A percentile compares a stretch with the other conserved stretches of the same genome.
Conservation (phyloP, 2,888 invertebrate species). For the Hanleya hanleyi region DNA sequence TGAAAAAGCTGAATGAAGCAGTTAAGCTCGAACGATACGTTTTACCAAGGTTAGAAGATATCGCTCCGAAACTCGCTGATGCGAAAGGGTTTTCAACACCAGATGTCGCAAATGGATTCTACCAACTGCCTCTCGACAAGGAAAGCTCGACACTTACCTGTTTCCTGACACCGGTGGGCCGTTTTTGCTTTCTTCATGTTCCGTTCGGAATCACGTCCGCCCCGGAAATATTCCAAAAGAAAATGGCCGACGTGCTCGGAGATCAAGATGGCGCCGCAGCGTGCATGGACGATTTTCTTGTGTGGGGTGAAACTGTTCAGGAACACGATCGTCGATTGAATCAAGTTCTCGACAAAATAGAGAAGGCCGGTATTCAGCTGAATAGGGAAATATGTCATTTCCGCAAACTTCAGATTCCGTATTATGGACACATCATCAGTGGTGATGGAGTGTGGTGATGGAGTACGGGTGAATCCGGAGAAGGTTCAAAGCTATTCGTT, state of each 20-base stretch:
- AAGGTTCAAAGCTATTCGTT: constrained; percentile 34
- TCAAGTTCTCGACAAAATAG: constrained; percentile 12
- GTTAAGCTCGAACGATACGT: constrained; percentile 31
- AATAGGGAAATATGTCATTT: constrained; percentile 25
- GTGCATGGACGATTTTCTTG: constrained; percentile 27
- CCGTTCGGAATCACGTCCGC: constrained; percentile 16
- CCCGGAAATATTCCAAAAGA: constrained; percentile 15
- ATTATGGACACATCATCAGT: constrained; percentile 37
- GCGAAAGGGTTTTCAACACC: constrained; percentile 26
- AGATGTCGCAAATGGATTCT: constrained; percentile 29
- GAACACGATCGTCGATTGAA: constrained; percentile 36
- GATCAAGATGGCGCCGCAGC: constrained; percentile 8
- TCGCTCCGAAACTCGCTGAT: constrained; percentile 24
- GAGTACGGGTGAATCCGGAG: constrained; percentile 31
- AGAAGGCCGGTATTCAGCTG: constrained; percentile 12
- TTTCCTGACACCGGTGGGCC: constrained; percentile 28
- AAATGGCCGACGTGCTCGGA: constrained; percentile 22
- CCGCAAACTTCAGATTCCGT: constrained; percentile 7
- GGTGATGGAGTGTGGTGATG: constrained; percentile 27
- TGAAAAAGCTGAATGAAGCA: constrained; percentile 27
- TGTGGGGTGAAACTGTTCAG: constrained; percentile 18
- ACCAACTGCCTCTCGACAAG: constrained; percentile 21
- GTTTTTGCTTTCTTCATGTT: constrained; percentile 22
- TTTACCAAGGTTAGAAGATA: constrained; percentile 29
- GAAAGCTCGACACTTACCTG: constrained; percentile 22